These are phyloP conservation scores for Sebastes cheni DNA, from an alignment of 2,797 vertebrate genomes.

Conservation along the genomic window DNA sequence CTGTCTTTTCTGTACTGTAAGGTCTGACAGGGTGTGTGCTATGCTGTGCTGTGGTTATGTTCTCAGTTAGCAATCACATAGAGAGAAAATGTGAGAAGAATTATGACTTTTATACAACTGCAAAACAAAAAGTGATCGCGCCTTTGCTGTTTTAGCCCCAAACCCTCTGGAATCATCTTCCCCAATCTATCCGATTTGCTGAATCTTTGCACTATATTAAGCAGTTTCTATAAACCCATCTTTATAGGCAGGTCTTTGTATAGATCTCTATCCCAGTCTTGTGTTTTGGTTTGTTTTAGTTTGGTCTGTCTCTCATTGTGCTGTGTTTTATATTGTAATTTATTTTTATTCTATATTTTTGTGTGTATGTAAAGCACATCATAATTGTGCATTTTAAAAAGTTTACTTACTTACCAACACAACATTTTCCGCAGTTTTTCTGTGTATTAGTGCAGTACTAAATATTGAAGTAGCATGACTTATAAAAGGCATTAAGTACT, in stretches of 20 bases:
- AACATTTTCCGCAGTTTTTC: background rate
- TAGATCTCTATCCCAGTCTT: background rate
- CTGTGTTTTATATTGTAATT: background rate
- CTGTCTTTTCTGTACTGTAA: background rate
- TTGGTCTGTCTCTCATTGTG: background rate
- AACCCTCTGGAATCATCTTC: background rate
- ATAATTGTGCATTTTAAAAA: background rate
- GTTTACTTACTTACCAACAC: background rate
- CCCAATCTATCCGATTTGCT: background rate
- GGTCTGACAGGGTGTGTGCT: background rate
- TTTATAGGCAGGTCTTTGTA: background rate
- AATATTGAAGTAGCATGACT: background rate
- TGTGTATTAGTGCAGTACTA: background rate
- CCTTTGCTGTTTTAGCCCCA: background rate
- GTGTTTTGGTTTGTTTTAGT: background rate
- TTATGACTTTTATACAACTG: background rate
- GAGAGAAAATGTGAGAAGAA: background rate
- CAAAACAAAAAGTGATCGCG: background rate
- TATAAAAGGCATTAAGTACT: constrained; percentile 2
- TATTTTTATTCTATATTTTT: background rate
- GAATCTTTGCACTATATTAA: background rate
- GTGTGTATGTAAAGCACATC: background rate
- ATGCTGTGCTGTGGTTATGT: background rate
- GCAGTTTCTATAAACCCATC: rapidly evolving
- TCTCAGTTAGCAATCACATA: background rate